Conservation (phyloP, 2,113 vertebrate species). For the Columba janthina region DNA sequence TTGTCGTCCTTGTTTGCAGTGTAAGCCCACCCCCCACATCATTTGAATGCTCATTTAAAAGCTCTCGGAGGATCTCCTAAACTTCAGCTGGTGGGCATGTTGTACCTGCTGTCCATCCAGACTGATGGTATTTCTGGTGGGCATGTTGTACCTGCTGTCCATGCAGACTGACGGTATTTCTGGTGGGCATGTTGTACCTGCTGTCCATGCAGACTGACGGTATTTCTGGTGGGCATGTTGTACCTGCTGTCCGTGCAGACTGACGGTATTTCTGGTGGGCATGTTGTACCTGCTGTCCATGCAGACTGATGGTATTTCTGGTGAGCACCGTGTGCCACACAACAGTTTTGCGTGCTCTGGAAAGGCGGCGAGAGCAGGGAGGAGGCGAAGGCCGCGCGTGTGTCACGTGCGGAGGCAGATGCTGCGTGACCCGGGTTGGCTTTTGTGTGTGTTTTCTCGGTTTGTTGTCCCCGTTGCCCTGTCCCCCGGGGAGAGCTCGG, state of each 20-base stretch:
- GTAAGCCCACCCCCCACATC: neutral
- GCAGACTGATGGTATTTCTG: accelerated
- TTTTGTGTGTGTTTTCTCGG: accelerated
- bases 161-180: accelerated
- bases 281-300: neutral
- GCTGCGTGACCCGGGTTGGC: neutral
- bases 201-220: accelerated
- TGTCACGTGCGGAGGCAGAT: neutral
- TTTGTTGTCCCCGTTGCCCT: neutral
- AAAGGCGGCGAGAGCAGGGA: accelerated
- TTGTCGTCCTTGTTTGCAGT: neutral
- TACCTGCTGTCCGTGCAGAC: neutral
- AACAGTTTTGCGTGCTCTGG: neutral
- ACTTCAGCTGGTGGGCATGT: neutral
- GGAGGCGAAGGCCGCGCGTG: accelerated
- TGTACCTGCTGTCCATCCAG: neutral
- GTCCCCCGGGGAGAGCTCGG: neutral
- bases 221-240: neutral
- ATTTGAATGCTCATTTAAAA: neutral
- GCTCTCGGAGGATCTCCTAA: neutral
- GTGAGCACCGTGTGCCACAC: accelerated
- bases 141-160: neutral
- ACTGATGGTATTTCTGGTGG: accelerated
- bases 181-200: neutral
- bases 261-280: accelerated